Percentiles rank a stretch among this genome's conserved stretches.
phyloP scores from a whole-genome alignment of 2,797 vertebrate species.

The Molossus alvarezi region DNA sequence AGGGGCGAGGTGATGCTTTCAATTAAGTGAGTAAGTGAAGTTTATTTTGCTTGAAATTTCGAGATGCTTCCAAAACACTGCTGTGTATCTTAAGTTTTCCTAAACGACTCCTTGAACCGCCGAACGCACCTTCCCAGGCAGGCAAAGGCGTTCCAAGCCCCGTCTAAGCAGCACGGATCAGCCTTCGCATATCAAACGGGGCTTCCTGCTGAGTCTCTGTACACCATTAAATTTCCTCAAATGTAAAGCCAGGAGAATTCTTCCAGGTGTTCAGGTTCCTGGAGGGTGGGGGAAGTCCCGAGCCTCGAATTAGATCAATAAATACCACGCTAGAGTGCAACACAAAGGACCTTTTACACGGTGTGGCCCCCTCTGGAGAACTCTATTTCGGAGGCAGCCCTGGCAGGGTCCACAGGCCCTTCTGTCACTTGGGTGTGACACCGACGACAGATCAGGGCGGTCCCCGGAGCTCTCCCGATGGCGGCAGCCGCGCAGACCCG shows the following conservation, averaged over 20 bases:
- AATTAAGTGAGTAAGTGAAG: background rate
- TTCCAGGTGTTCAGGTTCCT: constrained; percentile 86
- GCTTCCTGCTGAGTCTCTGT: constrained; percentile 81
- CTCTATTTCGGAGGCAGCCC: background rate
- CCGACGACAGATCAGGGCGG: background rate
- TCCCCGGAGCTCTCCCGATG: rapidly evolving
- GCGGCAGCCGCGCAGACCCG: background rate
- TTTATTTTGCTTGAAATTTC: constrained; percentile 39
- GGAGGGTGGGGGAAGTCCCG: constrained; percentile 28
- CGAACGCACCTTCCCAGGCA: constrained; percentile 17
- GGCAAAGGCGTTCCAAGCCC: constrained; percentile 22
- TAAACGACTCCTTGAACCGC: background rate
- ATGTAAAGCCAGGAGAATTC: constrained; percentile 79
- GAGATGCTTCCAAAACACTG: constrained; percentile 25
- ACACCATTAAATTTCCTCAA: constrained; percentile 82
- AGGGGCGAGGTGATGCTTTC: background rate
- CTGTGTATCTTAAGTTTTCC: background rate
- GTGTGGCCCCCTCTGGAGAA: constrained; percentile 42
- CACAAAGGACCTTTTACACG: constrained; percentile 69
- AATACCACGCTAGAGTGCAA: constrained; percentile 35
- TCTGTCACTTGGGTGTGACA: background rate
- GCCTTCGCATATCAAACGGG: constrained; percentile 79
- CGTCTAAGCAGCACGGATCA: background rate
- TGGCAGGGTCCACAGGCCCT: background rate
- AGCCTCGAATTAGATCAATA: constrained; percentile 55